A percentile compares a stretch with the other conserved stretches of the same genome.
Conservation (phyloP, 2,113 vertebrate genomes). For the Hippoglossus stenolepis region DNA sequence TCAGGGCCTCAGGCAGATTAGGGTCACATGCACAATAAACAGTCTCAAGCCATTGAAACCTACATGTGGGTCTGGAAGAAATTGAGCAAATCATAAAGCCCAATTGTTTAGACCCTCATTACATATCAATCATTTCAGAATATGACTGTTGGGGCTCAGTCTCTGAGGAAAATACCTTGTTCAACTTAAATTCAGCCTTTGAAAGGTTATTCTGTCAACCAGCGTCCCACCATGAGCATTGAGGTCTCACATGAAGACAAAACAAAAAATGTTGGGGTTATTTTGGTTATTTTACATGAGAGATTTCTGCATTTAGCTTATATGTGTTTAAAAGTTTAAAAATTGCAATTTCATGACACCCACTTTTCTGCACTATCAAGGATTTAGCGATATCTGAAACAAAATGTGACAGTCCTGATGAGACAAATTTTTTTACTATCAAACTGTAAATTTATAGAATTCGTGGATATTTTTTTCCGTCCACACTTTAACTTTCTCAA, state of each 20-base stretch:
- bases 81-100: constrained; percentile 3
- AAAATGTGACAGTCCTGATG: too few species aligned
- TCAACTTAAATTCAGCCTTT: neutral
- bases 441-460: too few species aligned
- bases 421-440: too few species aligned
- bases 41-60: constrained; percentile 18
- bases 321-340: too few species aligned
- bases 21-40: constrained; percentile 40
- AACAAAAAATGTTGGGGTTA: too few species aligned
- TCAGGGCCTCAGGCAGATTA: constrained; percentile 32
- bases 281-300: neutral
- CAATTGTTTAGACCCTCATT: neutral
- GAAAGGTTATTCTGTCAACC: neutral
- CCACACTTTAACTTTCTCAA: too few species aligned
- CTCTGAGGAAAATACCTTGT: neutral
- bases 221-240: neutral
- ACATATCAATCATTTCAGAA: neutral
- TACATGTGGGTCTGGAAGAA: neutral
- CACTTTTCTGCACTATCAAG: too few species aligned
- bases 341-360: too few species aligned
- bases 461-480: too few species aligned
- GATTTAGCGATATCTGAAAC: too few species aligned
- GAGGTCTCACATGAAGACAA: too few species aligned
- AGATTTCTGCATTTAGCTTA: neutral
- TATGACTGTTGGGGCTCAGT: neutral